A percentile compares a stretch with the other conserved stretches of the same genome.
These are phyloP conservation scores for Portevinia maculata DNA, from an alignment of 2,888 invertebrate species.

Conservation along the genomic window DNA sequence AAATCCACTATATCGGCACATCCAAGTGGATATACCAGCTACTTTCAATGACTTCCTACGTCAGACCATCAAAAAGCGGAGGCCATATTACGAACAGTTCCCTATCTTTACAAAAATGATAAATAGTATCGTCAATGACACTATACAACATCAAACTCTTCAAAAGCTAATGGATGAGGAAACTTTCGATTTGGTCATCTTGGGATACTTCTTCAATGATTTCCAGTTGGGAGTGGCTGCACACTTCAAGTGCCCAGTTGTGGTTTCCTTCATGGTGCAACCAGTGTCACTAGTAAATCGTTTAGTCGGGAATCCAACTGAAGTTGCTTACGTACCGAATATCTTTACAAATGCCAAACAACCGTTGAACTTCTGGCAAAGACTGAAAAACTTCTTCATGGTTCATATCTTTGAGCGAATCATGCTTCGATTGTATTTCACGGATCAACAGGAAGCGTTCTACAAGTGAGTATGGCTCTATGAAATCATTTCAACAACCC, in stretches of 20 bases:
- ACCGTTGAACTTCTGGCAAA: conserved; percentile 76
- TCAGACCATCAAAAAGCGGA: conserved; percentile 13
- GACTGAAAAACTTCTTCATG: conserved; percentile 49
- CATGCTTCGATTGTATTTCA: not conserved
- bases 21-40: conserved; percentile 35
- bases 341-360: conserved; percentile 53
- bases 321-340: conserved; percentile 77
- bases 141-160: conserved; percentile 44
- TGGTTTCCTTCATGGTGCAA: conserved; percentile 76
- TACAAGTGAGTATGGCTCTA: conserved; percentile 39
- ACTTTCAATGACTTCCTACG: not conserved
- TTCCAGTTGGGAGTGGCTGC: conserved; percentile 77
- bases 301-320: conserved; percentile 78
- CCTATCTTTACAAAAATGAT: not conserved
- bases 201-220: conserved; percentile 73
- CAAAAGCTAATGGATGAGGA: conserved; percentile 65
- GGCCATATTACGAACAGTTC: conserved; percentile 8
- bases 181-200: conserved; percentile 75
- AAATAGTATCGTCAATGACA: conserved; percentile 26
- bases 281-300: conserved; percentile 75
- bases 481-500: no score
- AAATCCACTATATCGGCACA: conserved; percentile 43
- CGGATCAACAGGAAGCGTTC: not conserved
- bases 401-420: not conserved
- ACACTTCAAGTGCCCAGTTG: conserved; percentile 79